Percentiles rank a stretch among this genome's conserved stretches.
These are phyloP conservation scores for Metopolophium dirhodum DNA, from an alignment of 1,140 invertebrate genomes.

Conservation along the genomic window DNA sequence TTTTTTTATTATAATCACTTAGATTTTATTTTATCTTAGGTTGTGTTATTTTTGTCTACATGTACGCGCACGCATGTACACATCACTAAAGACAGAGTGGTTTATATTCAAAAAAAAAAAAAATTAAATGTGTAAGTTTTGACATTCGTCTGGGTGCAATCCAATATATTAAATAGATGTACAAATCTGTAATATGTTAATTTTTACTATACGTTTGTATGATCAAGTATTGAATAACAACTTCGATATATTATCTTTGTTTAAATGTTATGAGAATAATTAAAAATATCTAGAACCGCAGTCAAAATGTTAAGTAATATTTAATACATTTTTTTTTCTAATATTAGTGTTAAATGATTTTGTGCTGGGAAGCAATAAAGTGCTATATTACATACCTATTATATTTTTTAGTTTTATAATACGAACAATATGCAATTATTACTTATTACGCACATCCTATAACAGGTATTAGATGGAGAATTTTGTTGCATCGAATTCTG, in stretches of 20 bases:
- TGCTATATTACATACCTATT: neutral
- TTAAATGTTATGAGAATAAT: neutral
- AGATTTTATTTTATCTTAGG: neutral
- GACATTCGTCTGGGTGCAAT: neutral
- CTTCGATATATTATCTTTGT: neutral
- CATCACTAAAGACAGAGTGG: neutral
- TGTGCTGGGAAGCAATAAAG: neutral
- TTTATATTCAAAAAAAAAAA: neutral
- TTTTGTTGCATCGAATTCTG: neutral
- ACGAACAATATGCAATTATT: neutral
- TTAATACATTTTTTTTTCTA: neutral
- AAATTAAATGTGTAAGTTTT: neutral
- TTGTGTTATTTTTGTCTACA: neutral
- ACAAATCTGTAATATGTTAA: neutral
- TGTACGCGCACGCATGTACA: neutral
- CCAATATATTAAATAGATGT: constrained; percentile 1
- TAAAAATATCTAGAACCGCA: neutral
- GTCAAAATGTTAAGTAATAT: neutral
- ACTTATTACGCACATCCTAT: neutral
- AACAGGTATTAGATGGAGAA: neutral
- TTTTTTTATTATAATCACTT: neutral
- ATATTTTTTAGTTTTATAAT: neutral
- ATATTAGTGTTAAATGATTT: neutral
- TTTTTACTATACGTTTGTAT: neutral
- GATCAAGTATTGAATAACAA: neutral